Evolutionary conservation across 2,113 vertebrate genomes (phyloP).

Genomic region (Pollimyrus isidori): DNA sequence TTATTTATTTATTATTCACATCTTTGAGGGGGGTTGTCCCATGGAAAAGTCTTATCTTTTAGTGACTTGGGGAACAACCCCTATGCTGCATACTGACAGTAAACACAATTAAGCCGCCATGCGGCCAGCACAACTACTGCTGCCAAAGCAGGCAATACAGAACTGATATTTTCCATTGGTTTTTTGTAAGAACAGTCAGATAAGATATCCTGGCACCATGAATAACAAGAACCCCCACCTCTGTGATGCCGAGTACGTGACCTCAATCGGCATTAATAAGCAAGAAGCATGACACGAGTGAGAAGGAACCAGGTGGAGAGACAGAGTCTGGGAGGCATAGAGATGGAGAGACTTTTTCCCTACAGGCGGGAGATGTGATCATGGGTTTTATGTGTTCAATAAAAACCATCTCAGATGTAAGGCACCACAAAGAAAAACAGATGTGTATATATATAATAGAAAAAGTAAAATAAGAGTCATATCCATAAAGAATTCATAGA

Average conservation of each 20-base stretch:
- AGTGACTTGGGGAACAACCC: not conserved
- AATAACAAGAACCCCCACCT: not conserved
- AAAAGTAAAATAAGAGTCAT: not conserved
- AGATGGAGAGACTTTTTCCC: not conserved
- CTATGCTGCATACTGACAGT: too few relatives aligned
- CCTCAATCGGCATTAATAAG: not conserved
- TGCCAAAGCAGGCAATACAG: not conserved
- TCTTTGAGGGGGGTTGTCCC: not conserved
- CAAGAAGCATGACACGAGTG: not conserved
- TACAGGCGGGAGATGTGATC: not conserved
- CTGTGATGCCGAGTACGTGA: not conserved
- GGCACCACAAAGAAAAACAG: not conserved
- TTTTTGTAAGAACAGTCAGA: not conserved
- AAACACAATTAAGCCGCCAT: not conserved
- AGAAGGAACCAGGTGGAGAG: not conserved
- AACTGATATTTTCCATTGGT: not conserved
- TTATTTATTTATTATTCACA: not conserved
- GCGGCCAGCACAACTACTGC: not conserved
- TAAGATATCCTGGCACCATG: not conserved
- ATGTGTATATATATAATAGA: not conserved
- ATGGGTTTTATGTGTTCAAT: not conserved
- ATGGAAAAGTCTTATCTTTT: not conserved
- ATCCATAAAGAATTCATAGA: not conserved
- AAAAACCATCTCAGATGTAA: slow-evolving; percentile 9
- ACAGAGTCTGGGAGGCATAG: not conserved